phyloP scores from a whole-genome alignment of 1,140 invertebrate species.

The Drosophila micromelanica region DNA sequence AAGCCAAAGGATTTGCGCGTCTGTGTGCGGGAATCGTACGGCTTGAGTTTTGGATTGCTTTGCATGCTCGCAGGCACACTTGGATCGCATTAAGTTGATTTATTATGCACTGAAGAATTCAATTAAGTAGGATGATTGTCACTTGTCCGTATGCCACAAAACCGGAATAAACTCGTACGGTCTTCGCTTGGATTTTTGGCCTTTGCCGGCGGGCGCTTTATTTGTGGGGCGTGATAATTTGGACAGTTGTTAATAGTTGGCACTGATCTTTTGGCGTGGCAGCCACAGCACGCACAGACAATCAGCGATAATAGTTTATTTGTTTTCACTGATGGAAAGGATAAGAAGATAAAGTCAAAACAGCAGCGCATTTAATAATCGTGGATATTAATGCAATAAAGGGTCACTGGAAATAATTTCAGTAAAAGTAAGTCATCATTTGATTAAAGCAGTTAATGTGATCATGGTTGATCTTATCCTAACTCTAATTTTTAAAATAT shows the following conservation, averaged over 20 bases:
- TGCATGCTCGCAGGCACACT: conserved; percentile 60
- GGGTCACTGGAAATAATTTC: too few species aligned
- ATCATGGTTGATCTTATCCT: too few species aligned
- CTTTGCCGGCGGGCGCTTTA: conserved; percentile 52
- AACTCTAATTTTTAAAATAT: too few species aligned
- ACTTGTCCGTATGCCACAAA: conserved; percentile 82
- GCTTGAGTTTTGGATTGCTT: conserved; percentile 63
- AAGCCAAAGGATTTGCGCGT: conserved; percentile 66
- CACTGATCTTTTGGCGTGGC: conserved; percentile 25
- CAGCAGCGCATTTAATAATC: conserved; percentile 14
- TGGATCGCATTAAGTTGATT: conserved; percentile 83
- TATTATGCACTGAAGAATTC: conserved; percentile 82
- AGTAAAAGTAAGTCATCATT: too few species aligned
- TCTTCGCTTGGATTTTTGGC: conserved; percentile 26
- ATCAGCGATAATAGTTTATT: conserved; percentile 36
- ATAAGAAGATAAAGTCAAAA: conserved; percentile 59
- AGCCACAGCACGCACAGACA: conserved; percentile 17
- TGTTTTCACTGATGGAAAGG: conserved; percentile 50
- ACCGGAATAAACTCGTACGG: conserved; percentile 35
- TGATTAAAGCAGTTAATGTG: too few species aligned
- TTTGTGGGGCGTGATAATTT: conserved; percentile 72
- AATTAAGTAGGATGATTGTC: conserved; percentile 84
- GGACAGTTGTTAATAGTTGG: conserved; percentile 75
- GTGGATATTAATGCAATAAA: too few species aligned
- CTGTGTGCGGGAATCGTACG: conserved; percentile 13